A percentile compares a stretch with the other conserved stretches of the same genome.
Evolutionary conservation across 2,797 vertebrate species (phyloP).

Genomic region (Ambastaia sidthimunki): DNA sequence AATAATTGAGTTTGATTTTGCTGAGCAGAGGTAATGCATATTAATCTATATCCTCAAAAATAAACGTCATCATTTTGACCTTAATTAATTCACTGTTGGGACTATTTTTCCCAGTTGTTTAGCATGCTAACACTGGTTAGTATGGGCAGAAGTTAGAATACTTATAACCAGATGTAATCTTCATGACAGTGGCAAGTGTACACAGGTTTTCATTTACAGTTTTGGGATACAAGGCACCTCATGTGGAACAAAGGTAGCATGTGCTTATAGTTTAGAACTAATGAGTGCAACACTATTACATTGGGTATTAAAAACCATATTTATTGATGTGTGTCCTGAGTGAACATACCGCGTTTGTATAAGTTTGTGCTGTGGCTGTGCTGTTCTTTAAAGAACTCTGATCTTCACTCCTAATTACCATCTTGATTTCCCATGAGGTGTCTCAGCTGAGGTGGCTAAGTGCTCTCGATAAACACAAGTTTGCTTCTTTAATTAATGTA

Average conservation of each 20-base stretch:
- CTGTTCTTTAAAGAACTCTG: slow-evolving; percentile 28
- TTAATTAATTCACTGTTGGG: no score
- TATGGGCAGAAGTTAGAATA: no score
- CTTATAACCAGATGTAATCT: no score
- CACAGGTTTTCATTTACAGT: background rate
- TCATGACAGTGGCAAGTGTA: background rate
- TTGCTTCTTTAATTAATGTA: slow-evolving; percentile 48
- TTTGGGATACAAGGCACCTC: background rate
- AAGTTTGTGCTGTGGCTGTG: background rate
- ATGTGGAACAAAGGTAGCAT: background rate
- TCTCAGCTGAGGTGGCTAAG: slow-evolving; percentile 23
- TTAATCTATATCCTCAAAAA: no score
- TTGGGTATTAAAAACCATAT: background rate
- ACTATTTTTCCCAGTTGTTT: no score
- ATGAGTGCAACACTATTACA: background rate
- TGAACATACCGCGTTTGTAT: background rate
- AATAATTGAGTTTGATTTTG: background rate
- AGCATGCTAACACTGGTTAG: no score
- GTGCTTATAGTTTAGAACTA: background rate
- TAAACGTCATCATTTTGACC: no score
- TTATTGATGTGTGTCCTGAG: slow-evolving; percentile 10
- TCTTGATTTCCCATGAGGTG: slow-evolving; percentile 48
- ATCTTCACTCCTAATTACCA: slow-evolving; percentile 47
- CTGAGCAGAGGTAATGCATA: background rate
- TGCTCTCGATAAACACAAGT: slow-evolving; percentile 48